phyloP scores from a whole-genome alignment of 2,888 invertebrate species.

The Zelleria hepariella region DNA sequence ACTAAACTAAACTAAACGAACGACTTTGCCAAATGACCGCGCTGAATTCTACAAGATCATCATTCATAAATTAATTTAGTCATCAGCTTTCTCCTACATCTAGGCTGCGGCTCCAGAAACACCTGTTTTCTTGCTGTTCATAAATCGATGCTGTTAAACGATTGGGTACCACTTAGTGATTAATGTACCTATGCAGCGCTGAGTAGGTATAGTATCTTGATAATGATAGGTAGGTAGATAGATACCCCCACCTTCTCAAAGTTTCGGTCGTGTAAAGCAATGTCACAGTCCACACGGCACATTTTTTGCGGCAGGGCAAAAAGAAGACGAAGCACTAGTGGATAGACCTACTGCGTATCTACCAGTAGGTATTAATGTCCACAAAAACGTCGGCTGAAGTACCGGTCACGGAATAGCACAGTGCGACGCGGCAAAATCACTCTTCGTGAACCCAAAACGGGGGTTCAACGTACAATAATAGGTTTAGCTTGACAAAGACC shows the following conservation, averaged over 20 bases:
- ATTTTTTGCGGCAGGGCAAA: not conserved
- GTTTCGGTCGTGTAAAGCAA: not conserved
- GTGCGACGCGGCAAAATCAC: not conserved
- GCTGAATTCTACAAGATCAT: not conserved
- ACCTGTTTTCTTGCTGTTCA: not conserved
- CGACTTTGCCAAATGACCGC: not conserved
- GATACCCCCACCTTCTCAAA: not conserved
- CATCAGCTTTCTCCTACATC: not conserved
- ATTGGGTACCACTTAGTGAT: not conserved
- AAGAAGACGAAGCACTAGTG: not conserved
- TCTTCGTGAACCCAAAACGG: not conserved
- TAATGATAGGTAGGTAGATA: too few species aligned
- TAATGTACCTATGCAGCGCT: not conserved
- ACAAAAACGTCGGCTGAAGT: not conserved
- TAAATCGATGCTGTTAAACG: not conserved
- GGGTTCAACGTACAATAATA: conserved; percentile 1
- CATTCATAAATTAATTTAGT: not conserved
- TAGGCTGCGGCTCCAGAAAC: not conserved
- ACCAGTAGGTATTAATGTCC: not conserved
- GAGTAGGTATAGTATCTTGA: not conserved
- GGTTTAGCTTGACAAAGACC: not conserved
- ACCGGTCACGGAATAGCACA: not conserved
- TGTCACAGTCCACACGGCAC: not conserved
- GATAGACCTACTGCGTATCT: too few species aligned
- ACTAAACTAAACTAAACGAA: not conserved